Evolutionary conservation across 2,113 vertebrate genomes (phyloP).

Genomic region (Acinonyx jubatus): DNA sequence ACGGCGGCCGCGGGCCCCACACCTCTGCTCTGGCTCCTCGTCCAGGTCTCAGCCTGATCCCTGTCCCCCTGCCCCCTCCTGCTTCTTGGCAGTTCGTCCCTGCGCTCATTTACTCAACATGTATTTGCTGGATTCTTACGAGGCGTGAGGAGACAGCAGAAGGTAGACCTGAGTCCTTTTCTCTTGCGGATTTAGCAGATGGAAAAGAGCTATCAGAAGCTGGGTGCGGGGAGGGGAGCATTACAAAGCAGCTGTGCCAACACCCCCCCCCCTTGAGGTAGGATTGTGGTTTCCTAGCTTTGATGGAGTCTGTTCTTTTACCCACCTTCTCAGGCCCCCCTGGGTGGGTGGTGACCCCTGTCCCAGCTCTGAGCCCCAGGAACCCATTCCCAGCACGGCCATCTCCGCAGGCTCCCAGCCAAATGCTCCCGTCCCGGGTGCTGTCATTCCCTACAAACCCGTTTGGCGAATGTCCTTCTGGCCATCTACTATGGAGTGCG

Average conservation of each 20-base stretch:
- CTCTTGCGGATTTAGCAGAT: neutral
- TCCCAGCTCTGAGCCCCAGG: neutral
- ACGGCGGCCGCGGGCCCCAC: fast-evolving
- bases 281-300: neutral
- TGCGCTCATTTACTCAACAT: too few relatives aligned
- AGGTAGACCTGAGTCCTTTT: fast-evolving
- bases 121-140: fast-evolving
- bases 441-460: fast-evolving
- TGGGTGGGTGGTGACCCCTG: fast-evolving
- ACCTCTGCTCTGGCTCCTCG: fast-evolving
- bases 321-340: fast-evolving
- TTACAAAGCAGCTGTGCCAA: neutral
- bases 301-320: neutral
- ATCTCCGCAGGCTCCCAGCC: fast-evolving
- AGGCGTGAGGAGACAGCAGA: fast-evolving
- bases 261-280: fast-evolving
- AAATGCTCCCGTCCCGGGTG: fast-evolving
- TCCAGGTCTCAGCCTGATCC: fast-evolving
- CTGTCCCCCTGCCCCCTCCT: neutral
- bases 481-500: fast-evolving
- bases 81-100: neutral
- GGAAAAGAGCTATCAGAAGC: neutral
- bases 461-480: neutral
- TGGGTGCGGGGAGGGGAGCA: too few relatives aligned
- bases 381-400: fast-evolving